A percentile compares a stretch with the other conserved stretches of the same genome.
Evolutionary conservation across 2,113 vertebrate species (phyloP).

Genomic region (Sapayoa aenigma): DNA sequence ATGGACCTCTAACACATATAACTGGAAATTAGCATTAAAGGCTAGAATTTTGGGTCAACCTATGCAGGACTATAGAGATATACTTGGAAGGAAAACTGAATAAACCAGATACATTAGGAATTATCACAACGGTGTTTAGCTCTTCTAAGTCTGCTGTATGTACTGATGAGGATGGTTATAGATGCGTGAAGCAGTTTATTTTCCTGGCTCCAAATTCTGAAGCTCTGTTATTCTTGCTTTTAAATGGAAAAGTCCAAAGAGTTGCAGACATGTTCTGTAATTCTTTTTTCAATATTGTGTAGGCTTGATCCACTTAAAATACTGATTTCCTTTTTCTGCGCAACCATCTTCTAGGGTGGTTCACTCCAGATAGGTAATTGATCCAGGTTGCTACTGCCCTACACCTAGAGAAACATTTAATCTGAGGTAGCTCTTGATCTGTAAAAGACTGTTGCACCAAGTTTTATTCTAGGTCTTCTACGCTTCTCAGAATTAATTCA

Average conservation of each 20-base stretch:
- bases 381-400: neutral
- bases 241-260: neutral
- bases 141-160: neutral
- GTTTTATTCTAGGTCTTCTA: neutral
- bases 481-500: neutral
- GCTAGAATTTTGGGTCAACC: neutral
- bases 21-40: neutral
- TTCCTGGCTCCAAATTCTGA: neutral
- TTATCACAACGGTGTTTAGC: neutral
- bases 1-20: neutral
- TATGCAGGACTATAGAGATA: neutral
- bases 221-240: neutral
- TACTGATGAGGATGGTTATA: neutral
- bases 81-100: neutral
- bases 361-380: neutral
- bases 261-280: neutral
- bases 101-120: neutral
- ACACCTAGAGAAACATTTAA: neutral
- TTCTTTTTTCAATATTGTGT: neutral
- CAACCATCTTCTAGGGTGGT: neutral
- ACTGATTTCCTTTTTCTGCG: neutral
- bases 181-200: neutral
- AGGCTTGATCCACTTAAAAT: neutral
- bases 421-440: neutral
- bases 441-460: neutral